These are phyloP conservation scores for Chloroceryle amazona DNA, from an alignment of 2,797 vertebrate genomes.

Conservation along the genomic window DNA sequence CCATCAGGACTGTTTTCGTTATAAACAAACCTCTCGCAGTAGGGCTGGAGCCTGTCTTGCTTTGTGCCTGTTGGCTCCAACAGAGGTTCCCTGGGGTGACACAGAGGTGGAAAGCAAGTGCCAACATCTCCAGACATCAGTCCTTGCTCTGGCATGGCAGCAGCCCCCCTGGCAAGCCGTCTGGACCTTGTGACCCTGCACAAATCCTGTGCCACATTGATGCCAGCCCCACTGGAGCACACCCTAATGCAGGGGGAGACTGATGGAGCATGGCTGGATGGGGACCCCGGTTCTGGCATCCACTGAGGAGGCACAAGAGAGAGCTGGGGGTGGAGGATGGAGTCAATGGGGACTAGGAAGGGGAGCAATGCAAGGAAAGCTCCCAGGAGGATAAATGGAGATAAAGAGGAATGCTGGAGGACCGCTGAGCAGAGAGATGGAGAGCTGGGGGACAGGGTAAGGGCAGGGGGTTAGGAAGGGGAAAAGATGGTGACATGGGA, in stretches of 20 bases:
- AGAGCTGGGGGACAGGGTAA: accelerated
- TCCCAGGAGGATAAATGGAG: neutral
- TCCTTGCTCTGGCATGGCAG: accelerated
- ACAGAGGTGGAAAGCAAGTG: neutral
- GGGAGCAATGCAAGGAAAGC: accelerated
- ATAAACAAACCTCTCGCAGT: neutral
- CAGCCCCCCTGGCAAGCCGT: neutral
- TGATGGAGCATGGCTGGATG: neutral
- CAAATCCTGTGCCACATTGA: accelerated
- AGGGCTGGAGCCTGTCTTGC: neutral
- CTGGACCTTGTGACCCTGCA: accelerated
- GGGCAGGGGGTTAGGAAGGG: neutral
- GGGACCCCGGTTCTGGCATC: neutral
- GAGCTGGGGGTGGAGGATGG: neutral
- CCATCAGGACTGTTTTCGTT: constrained; percentile 29
- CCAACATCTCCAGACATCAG: neutral
- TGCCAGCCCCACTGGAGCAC: neutral
- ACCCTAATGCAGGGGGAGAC: neutral
- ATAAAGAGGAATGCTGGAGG: neutral
- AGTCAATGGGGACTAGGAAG: neutral
- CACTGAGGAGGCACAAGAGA: neutral
- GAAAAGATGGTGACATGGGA: neutral
- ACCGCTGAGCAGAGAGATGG: neutral
- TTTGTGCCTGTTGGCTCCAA: neutral
- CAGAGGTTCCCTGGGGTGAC: accelerated